Evolutionary conservation across 2,797 vertebrate genomes (phyloP).

Genomic region (Paedocypris micromegethes): DNA sequence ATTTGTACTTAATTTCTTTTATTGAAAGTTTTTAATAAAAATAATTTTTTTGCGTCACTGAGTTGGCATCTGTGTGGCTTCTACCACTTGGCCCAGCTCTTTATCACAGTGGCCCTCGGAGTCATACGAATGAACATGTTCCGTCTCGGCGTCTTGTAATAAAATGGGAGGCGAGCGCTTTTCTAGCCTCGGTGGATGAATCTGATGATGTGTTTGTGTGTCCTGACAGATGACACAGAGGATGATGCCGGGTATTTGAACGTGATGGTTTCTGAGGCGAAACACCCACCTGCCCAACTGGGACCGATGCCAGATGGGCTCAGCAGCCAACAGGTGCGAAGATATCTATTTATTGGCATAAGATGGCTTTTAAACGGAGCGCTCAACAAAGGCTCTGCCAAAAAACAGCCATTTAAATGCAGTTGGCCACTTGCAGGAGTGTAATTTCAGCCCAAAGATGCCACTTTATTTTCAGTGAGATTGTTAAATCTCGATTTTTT

Average conservation of each 20-base stretch:
- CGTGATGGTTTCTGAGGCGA: conserved; percentile 76
- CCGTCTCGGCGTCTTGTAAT: conserved; percentile 17
- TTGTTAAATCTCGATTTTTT: no score
- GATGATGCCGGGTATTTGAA: conserved; percentile 75
- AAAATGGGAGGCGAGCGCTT: neutral
- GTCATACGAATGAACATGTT: no score
- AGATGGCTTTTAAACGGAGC: conserved; percentile 4
- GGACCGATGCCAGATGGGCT: conserved; percentile 89
- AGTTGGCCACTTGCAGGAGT: neutral
- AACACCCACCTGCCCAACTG: conserved; percentile 82
- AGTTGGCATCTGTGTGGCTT: no score
- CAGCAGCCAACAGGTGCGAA: conserved; percentile 81
- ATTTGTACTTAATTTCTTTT: no score
- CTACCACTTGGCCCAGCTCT: no score
- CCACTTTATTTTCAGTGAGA: neutral
- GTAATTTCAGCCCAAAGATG: neutral
- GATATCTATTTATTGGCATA: conserved; percentile 30
- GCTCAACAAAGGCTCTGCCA: neutral
- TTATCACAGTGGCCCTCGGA: no score
- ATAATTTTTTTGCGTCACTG: no score
- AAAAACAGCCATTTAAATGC: conserved; percentile 2
- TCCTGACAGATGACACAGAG: conserved; percentile 63
- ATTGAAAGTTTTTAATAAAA: no score
- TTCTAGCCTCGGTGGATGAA: conserved; percentile 4
- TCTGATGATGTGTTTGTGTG: conserved; percentile 6